Conservation (phyloP, 2,113 vertebrate genomes). For the Tachysurus vachellii region DNA sequence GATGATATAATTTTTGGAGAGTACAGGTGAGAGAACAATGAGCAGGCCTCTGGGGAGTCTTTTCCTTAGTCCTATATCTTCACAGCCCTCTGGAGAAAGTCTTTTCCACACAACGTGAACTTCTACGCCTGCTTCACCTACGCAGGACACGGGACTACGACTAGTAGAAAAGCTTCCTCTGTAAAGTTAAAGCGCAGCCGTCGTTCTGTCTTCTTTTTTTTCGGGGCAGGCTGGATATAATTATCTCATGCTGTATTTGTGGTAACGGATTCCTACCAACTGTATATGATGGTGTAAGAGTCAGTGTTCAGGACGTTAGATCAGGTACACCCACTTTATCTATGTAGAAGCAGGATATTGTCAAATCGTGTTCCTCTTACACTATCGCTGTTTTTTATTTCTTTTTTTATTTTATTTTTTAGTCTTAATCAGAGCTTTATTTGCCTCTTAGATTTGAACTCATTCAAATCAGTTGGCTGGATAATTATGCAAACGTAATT, state of each 20-base stretch:
- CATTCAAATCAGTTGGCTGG: conserved; percentile 20
- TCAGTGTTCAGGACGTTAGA: conserved; percentile 28
- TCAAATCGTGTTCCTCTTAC: conserved; percentile 1
- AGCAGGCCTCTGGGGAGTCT: conserved; percentile 23
- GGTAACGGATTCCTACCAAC: neutral
- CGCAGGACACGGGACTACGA: conserved; percentile 35
- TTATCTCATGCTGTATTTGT: conserved; percentile 2
- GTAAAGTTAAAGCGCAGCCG: conserved; percentile 36
- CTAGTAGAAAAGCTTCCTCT: conserved; percentile 9
- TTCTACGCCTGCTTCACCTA: conserved; percentile 55
- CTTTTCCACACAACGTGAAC: neutral
- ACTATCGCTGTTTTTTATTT: neutral
- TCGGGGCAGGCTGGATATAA: conserved; percentile 9
- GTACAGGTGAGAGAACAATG: conserved; percentile 90
- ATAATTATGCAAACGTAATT: conserved; percentile 37
- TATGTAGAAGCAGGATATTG: conserved; percentile 1
- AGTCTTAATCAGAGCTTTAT: conserved; percentile 5
- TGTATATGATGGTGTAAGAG: conserved; percentile 12
- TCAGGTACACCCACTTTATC: conserved; percentile 25
- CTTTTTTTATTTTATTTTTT: neutral
- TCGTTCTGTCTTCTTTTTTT: neutral
- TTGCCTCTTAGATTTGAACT: conserved; percentile 17
- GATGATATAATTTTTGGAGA: conserved; percentile 98
- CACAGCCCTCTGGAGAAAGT: conserved; percentile 54
- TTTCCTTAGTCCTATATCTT: conserved; percentile 47